Evolutionary conservation across 2,797 vertebrate genomes (phyloP).

Genomic region (Protonibea diacanthus): DNA sequence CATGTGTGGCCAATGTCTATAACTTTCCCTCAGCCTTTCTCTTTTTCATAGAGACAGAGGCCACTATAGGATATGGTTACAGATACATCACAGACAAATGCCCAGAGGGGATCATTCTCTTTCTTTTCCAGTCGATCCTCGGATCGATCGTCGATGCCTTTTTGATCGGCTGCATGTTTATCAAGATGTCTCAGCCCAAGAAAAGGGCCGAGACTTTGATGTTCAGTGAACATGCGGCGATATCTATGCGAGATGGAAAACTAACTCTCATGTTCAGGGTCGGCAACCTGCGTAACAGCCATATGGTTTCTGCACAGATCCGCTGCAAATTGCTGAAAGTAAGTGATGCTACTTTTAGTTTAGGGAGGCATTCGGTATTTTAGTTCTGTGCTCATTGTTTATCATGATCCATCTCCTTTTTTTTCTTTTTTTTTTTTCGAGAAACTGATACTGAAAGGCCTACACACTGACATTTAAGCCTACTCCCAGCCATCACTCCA

Average conservation of each 20-base stretch:
- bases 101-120: conserved; percentile 98
- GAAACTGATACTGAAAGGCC: conserved; percentile 31
- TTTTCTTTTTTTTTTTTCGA: background rate
- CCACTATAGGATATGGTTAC: conserved; percentile 98
- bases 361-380: background rate
- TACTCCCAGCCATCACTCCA: conserved; percentile 11
- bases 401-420: background rate
- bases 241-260: conserved; percentile 98
- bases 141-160: conserved; percentile 99
- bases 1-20: conserved; percentile 98
- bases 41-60: conserved; percentile 98
- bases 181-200: conserved; percentile 99
- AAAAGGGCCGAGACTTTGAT: conserved; percentile 98
- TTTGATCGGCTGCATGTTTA: conserved; percentile 99
- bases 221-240: conserved; percentile 97
- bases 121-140: conserved; percentile 98
- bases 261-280: conserved; percentile 99
- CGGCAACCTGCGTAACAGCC: conserved; percentile 99
- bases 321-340: conserved; percentile 99
- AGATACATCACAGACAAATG: conserved; percentile 99
- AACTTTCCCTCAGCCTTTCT: conserved; percentile 99
- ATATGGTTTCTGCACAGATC: conserved; percentile 99
- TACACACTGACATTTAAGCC: conserved; percentile 43
- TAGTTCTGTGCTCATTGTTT: conserved; percentile 7
- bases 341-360: conserved; percentile 75